Evolutionary conservation across 92 coral and sea anemone species (phyloP), one percentile per base, ranked within the genome.

Genomic region (Parazoanthus atlanticus): DNA sequence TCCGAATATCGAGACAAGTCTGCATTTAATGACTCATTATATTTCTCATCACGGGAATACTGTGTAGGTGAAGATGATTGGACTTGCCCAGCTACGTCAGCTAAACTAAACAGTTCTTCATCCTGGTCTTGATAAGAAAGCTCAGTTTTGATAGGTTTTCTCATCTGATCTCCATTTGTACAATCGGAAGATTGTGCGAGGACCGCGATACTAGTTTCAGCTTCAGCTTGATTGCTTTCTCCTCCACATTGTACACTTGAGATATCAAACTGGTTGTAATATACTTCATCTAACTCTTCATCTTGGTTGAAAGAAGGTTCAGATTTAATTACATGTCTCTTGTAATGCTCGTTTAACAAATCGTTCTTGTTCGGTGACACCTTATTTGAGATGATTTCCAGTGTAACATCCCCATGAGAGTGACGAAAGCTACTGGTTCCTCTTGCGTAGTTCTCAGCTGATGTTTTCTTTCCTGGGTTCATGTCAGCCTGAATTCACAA

Each of bases 191-290:
- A 8, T 5, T 66, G 11, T 15, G 73, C 23, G 73, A 26, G 28
- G 26, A 25, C 10, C 73, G 23, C 28, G 16, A 66, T 23, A 26
- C 73, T 66, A 26, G 5, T 26, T 8, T 66, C 26, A 66, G 5
- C 5, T 66, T 66, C 28, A 8, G 23, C 73, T 8, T 66, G 73
- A 66, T 66, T 25, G 10, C 23, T 66, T 66, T 9, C 17, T 26
- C 73, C 73, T 66, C 73, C 16, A 66, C 73, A 66, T 66, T 66
- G 73, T 66, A 66, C 74, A 69, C 74, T 69, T 21, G 74, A 69
- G 74, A 26, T 69, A 69, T 69, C 31, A 69, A 69, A 69, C 74
- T 69, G 74, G 31, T 1, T 69, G 74, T 4, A 5, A 2, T 69
- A 19, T 17, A 69, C 26, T 69, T 69, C 74, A 21, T 69, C 74